Conservation (phyloP, 2,797 vertebrate species). For the Petrocephalus schoutedeni region DNA sequence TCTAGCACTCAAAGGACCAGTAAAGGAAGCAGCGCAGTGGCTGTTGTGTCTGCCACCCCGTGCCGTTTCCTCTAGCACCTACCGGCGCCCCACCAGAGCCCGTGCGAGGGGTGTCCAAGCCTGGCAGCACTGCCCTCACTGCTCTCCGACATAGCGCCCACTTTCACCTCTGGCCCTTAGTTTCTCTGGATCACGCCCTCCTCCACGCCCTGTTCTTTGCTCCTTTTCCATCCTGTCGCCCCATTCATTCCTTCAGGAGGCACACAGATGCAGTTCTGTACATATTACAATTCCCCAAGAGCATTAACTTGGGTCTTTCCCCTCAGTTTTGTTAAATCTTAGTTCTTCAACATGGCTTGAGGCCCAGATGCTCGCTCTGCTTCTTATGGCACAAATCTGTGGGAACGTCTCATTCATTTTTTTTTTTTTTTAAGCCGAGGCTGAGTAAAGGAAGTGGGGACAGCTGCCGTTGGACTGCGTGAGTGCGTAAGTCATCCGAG, state of each 20-base stretch:
- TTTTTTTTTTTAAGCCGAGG: not conserved
- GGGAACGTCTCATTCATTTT: conserved; percentile 12
- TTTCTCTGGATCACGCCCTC: conserved; percentile 29
- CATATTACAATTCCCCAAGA: conserved; percentile 4
- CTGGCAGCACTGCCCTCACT: not conserved
- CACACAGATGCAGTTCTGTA: conserved; percentile 10
- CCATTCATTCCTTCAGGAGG: conserved; percentile 29
- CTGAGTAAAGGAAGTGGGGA: not conserved
- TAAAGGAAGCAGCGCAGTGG: not conserved
- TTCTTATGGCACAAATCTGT: conserved; percentile 18
- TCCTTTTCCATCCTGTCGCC: conserved; percentile 47
- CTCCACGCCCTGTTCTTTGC: conserved; percentile 52
- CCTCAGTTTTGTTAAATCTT: conserved; percentile 13
- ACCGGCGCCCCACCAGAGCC: not conserved
- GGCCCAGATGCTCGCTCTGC: not conserved
- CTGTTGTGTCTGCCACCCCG: not conserved
- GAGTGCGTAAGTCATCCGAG: conserved; percentile 1
- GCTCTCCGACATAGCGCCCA: not conserved
- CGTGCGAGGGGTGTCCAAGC: not conserved
- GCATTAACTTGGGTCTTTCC: not conserved
- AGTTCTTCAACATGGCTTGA: not conserved
- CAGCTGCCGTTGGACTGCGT: not conserved
- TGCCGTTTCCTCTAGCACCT: not conserved
- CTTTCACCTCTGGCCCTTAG: not conserved
- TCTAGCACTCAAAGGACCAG: not conserved